These are phyloP conservation scores for Clanis bilineata DNA, from an alignment of 2,888 invertebrate species.

Conservation along the genomic window DNA sequence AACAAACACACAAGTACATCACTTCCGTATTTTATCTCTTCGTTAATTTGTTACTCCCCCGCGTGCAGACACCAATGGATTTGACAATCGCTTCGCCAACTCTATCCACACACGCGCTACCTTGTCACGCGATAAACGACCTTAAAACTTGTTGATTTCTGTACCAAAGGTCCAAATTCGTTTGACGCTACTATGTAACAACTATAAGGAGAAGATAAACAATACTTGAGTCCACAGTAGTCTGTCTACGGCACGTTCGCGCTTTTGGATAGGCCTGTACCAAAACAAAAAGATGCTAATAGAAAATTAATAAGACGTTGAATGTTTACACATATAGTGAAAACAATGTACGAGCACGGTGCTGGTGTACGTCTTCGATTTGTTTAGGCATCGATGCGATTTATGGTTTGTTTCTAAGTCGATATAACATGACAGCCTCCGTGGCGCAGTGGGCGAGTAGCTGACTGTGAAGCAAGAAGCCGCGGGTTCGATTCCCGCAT, in stretches of 20 bases:
- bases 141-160: neutral
- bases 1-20: neutral
- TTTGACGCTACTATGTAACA: neutral
- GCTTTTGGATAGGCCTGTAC: neutral
- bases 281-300: slow-evolving; percentile 9
- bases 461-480: too few species aligned
- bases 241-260: slow-evolving; percentile 17
- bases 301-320: neutral
- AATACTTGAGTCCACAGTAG: neutral
- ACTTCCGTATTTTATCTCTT: neutral
- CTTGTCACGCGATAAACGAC: neutral
- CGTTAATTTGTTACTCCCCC: too few species aligned
- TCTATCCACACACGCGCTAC: neutral
- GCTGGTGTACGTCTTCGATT: neutral
- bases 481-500: too few species aligned
- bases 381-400: neutral
- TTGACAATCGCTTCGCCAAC: neutral
- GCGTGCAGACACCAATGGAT: neutral
- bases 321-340: slow-evolving; percentile 7
- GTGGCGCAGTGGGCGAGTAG: too few species aligned
- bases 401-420: neutral
- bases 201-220: neutral
- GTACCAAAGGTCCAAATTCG: neutral
- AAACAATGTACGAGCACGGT: neutral
- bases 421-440: too few species aligned